Evolutionary conservation across 1,140 invertebrate genomes (phyloP).

Genomic region (Carposina sasakii): DNA sequence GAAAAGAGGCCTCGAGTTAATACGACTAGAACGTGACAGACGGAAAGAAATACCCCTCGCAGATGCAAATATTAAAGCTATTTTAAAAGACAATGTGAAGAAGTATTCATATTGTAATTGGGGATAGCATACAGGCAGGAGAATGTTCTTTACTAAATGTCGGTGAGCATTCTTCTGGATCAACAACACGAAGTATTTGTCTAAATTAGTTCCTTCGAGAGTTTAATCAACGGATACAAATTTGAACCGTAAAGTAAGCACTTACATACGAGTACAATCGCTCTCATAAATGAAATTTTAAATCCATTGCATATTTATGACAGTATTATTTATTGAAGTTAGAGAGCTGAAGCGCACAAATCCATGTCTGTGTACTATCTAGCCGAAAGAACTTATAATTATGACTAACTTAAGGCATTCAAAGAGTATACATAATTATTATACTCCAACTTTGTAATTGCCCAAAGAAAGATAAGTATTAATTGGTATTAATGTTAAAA

Average conservation of each 20-base stretch:
- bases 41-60: conserved; percentile 59
- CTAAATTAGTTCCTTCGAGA: no score
- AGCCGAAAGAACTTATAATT: not conserved
- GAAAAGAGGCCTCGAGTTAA: conserved; percentile 75
- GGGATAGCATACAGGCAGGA: conserved; percentile 73
- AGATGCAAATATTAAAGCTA: conserved; percentile 49
- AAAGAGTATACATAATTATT: conserved; percentile 38
- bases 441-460: conserved; percentile 41
- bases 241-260: no score
- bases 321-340: no score
- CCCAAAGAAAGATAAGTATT: no score
- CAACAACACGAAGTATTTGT: conserved; percentile 35
- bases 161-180: conserved; percentile 58
- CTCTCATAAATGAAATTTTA: no score
- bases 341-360: no score
- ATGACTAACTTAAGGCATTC: conserved; percentile 22
- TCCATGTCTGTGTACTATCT: no score
- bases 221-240: no score
- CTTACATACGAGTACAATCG: no score
- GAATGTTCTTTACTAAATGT: conserved; percentile 68
- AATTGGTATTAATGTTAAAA: no score
- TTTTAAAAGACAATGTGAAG: conserved; percentile 56
- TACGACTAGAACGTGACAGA: conserved; percentile 74
- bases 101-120: conserved; percentile 68
- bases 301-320: no score